These are phyloP conservation scores for Tachina grossa DNA, from an alignment of 2,888 invertebrate genomes.

Conservation along the genomic window DNA sequence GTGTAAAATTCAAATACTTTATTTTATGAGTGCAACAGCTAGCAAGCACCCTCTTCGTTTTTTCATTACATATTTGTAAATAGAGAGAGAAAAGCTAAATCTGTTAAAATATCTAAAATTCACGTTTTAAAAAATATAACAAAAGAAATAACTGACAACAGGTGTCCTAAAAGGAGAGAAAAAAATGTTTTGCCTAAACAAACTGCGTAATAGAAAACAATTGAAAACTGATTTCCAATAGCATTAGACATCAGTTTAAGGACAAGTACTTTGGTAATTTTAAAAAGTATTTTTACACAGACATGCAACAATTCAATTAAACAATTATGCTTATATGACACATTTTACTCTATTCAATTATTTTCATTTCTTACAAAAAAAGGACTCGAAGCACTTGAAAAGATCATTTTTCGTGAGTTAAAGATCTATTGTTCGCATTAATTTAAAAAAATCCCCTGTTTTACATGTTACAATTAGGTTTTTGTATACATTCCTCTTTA, in stretches of 20 bases:
- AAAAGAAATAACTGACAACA: slow-evolving; percentile 41
- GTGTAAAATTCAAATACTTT: not conserved
- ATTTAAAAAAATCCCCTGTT: slow-evolving; percentile 38
- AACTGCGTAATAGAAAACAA: slow-evolving; percentile 71
- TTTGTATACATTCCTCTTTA: not conserved
- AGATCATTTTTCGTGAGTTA: slow-evolving; percentile 28
- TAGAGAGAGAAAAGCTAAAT: slow-evolving; percentile 61
- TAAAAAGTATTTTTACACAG: not conserved
- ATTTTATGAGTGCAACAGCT: slow-evolving; percentile 15
- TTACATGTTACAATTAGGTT: slow-evolving; percentile 26
- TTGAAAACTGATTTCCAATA: slow-evolving; percentile 64
- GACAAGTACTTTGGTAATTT: slow-evolving; percentile 12
- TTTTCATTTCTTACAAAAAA: slow-evolving; percentile 1
- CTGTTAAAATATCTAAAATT: slow-evolving; percentile 66
- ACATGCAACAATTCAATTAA: slow-evolving; percentile 56
- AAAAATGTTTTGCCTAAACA: slow-evolving; percentile 40
- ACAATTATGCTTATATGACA: slow-evolving; percentile 61
- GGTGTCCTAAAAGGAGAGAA: slow-evolving; percentile 38
- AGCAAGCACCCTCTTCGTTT: slow-evolving; percentile 48
- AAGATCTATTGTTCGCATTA: slow-evolving; percentile 37
- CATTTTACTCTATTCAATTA: slow-evolving; percentile 18
- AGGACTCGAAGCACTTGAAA: slow-evolving; percentile 60
- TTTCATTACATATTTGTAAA: not conserved
- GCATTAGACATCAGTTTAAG: not conserved
- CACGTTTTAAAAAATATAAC: slow-evolving; percentile 34